Evolutionary conservation across 2,797 vertebrate species (phyloP).

Genomic region (Lutjanus campechanus): DNA sequence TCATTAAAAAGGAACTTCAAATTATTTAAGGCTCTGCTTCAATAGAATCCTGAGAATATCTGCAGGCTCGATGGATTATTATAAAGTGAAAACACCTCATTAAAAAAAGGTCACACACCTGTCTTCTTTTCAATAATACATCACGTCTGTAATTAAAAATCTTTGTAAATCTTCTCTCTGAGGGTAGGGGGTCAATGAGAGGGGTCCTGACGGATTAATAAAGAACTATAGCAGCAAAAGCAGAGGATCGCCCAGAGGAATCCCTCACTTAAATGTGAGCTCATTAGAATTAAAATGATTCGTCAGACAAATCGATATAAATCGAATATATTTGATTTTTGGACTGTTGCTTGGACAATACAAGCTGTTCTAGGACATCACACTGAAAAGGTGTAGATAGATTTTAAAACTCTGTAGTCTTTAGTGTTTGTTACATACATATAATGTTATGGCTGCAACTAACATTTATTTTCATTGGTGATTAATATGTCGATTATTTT

Average conservation of each 20-base stretch:
- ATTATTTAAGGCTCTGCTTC: neutral
- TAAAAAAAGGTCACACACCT: neutral
- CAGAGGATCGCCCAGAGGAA: slow-evolving; percentile 8
- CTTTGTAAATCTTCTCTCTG: slow-evolving; percentile 12
- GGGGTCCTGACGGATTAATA: slow-evolving; percentile 12
- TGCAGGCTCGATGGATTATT: slow-evolving; percentile 15
- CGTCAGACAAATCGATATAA: neutral
- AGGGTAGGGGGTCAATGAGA: slow-evolving; percentile 28
- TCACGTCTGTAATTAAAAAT: slow-evolving; percentile 16
- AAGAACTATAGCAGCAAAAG: slow-evolving; percentile 18
- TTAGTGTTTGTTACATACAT: neutral
- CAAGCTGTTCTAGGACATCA: neutral
- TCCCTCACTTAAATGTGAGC: slow-evolving; percentile 10
- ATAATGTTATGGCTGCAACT: too few relatives aligned
- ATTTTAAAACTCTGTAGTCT: neutral
- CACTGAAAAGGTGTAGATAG: neutral
- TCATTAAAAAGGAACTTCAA: neutral
- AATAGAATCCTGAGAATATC: neutral
- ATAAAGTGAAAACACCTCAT: neutral
- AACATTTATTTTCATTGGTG: too few relatives aligned
- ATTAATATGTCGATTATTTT: too few relatives aligned
- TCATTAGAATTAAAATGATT: neutral
- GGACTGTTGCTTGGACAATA: neutral
- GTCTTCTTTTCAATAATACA: slow-evolving; percentile 5
- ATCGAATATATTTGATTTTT: neutral